phyloP scores from a whole-genome alignment of 2,888 invertebrate species.

The Nemotelus pantherinus region DNA sequence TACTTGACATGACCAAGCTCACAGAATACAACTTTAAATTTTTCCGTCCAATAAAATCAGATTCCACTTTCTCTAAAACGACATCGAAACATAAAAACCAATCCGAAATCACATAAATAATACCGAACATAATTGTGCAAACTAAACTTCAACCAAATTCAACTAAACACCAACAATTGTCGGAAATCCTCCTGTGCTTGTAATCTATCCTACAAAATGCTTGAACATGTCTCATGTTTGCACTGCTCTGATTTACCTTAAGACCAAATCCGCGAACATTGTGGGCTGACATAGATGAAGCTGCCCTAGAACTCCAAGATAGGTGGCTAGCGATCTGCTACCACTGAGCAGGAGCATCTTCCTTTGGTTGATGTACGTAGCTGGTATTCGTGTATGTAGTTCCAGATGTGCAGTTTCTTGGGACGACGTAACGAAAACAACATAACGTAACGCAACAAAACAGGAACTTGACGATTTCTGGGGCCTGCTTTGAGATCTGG shows the following conservation, averaged over 20 bases:
- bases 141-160: neutral
- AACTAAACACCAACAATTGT: neutral
- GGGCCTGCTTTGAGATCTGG: slow-evolving; percentile 18
- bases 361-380: neutral
- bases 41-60: no score
- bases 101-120: no score
- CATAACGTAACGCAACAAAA: slow-evolving; percentile 5
- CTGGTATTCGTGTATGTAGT: neutral
- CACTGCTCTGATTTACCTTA: slow-evolving; percentile 1
- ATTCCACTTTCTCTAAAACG: no score
- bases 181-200: slow-evolving; percentile 23
- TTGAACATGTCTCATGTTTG: slow-evolving; percentile 40
- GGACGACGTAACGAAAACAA: neutral
- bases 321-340: neutral
- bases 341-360: neutral
- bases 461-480: slow-evolving; percentile 31
- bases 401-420: slow-evolving; percentile 28
- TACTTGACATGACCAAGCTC: no score
- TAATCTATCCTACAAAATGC: slow-evolving; percentile 39
- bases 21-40: no score
- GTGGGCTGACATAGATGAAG: neutral
- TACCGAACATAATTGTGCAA: no score
- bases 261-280: neutral
- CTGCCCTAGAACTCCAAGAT: no score
- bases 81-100: no score